phyloP scores from a whole-genome alignment of 2,113 vertebrate species.

The Thinocorus orbignyianus region DNA sequence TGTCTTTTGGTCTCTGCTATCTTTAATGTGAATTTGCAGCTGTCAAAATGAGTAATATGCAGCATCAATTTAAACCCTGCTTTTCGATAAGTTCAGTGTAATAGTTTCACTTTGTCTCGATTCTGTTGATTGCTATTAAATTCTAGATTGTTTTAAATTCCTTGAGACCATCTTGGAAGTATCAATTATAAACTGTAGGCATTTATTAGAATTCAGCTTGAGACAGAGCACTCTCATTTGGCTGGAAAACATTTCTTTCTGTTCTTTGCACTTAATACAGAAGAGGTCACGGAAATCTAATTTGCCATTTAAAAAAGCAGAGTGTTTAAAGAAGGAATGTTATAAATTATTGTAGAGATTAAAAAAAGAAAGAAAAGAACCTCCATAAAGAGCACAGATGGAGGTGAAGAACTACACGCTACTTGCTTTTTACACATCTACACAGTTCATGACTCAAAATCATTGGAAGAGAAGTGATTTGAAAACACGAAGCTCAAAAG shows the following conservation, averaged over 20 bases:
- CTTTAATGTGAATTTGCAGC: slow-evolving; percentile 78
- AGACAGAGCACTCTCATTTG: slow-evolving; percentile 49
- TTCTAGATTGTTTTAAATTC: slow-evolving; percentile 78
- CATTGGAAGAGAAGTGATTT: neutral
- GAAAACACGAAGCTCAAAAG: neutral
- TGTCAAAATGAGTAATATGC: slow-evolving; percentile 83
- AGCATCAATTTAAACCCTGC: slow-evolving; percentile 77
- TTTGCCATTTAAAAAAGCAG: slow-evolving; percentile 26
- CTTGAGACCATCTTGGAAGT: slow-evolving; percentile 70
- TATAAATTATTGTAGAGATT: neutral
- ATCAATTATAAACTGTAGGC: slow-evolving; percentile 74
- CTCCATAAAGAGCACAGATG: neutral
- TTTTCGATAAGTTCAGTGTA: slow-evolving; percentile 74
- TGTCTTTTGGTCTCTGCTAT: slow-evolving; percentile 71
- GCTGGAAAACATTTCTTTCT: slow-evolving; percentile 29
- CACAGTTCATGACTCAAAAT: neutral
- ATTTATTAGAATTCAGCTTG: slow-evolving; percentile 73
- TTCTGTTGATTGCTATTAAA: slow-evolving; percentile 82
- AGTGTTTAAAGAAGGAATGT: slow-evolving; percentile 22
- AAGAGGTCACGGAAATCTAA: slow-evolving; percentile 28
- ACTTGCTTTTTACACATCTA: neutral
- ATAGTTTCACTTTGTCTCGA: slow-evolving; percentile 78
- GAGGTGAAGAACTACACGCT: slow-evolving; percentile 17
- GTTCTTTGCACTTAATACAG: neutral
- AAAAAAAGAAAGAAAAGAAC: neutral